Evolutionary conservation across 2,888 invertebrate species (phyloP).

Genomic region (Phymatocera aterrima): DNA sequence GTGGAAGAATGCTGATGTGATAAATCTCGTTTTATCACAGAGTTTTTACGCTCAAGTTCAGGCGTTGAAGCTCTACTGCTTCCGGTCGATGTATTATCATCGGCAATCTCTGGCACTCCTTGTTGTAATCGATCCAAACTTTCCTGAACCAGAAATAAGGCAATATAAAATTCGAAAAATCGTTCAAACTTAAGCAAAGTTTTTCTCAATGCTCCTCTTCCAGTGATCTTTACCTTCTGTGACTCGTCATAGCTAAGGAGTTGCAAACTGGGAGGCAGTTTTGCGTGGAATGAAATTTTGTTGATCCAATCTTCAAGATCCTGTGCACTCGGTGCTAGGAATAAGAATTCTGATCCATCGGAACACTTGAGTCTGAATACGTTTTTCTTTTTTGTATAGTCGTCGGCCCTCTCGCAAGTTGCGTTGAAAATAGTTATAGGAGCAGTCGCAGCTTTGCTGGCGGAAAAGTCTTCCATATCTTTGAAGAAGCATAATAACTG

Average conservation of each 20-base stretch:
- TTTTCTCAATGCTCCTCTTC: conserved; percentile 26
- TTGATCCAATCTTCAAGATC: conserved; percentile 93
- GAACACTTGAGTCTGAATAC: conserved; percentile 92
- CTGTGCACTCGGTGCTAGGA: conserved; percentile 84
- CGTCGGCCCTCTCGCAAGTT: conserved; percentile 89
- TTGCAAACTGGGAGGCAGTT: conserved; percentile 92
- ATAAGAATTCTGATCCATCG: conserved; percentile 96
- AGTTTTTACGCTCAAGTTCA: conserved; percentile 73
- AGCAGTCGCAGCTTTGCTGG: conserved; percentile 91
- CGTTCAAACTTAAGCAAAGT: conserved; percentile 24
- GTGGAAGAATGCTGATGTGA: conserved; percentile 61
- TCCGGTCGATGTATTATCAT: conserved; percentile 70
- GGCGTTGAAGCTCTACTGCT: conserved; percentile 75
- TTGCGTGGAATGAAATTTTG: conserved; percentile 95
- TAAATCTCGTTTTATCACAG: conserved; percentile 70
- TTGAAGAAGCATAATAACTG: conserved; percentile 98
- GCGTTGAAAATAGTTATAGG: conserved; percentile 86
- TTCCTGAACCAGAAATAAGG: conserved; percentile 52
- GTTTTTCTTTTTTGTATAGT: conserved; percentile 96
- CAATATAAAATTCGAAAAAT: background rate
- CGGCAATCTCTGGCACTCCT: conserved; percentile 62
- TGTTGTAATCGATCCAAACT: conserved; percentile 62
- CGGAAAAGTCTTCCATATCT: conserved; percentile 92
- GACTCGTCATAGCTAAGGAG: conserved; percentile 88
- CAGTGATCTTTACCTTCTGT: conserved; percentile 75